Base-by-base conservation (phyloP, 1,140 invertebrate species). In the Drosophila oshimai region DNA sequence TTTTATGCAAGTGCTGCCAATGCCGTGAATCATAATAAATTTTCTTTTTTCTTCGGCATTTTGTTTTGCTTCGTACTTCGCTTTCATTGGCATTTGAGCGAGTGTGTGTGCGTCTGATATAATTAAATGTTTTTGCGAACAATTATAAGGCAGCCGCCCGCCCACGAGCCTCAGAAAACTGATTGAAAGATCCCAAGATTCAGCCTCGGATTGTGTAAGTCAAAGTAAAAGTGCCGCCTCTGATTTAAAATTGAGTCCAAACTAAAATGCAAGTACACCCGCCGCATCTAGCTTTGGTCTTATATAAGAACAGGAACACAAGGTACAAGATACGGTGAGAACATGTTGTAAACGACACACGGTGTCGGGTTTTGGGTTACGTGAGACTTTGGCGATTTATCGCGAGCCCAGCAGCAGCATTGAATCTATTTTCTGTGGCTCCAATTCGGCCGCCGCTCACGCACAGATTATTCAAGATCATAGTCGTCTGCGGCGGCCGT, bases 381-480 rank as follows among this genome's bases (percentile, higher is more conserved):
- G 58, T 62, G 58, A 67, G 42, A 67, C 0, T 50, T n/a, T n/a
- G 12, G 0, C 6, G 17, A 50, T 41, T 65, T 41, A 1, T 10
- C 9, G 13, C 9, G 6, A 13, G 24, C 22, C 13, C 50, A 39
- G 13, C 20, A 20, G 20, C 41, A 15, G 10, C 39, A 22, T 34
- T 22, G 6, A 28, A 13, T 39, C 9, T 36, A 2, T 26, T 29
- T 39, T 49, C 33, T 50, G 31, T 18, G 26, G 26, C 26, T 41
- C 44, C 4, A 65, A 50, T 41, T 49, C 28, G 18, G 36, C 20
- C 44, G 10, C 9, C 62, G 28, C 62, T 67, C 44, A 67, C 62
- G 62, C 62, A 65, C 62, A 39, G 37, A 67, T 65, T 64, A 31
- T 39, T 65, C 61, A 64, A 67, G 62, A 67, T 64, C 62, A 41